Conservation (phyloP, 2,113 vertebrate genomes). For the Corythornis madagascariensis region DNA sequence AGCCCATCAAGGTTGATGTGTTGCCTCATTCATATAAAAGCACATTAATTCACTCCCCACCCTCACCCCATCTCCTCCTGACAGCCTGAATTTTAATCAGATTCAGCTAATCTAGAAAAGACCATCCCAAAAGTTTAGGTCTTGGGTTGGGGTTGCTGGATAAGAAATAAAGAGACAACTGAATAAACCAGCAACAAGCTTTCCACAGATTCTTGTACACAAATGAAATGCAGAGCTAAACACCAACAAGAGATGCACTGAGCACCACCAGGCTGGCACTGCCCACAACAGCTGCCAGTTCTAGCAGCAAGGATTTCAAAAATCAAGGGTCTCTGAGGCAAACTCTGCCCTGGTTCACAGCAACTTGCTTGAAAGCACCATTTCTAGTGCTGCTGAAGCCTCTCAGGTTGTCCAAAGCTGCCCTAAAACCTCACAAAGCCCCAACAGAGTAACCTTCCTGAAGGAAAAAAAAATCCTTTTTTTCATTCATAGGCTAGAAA, state of each 20-base stretch:
- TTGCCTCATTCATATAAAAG: neutral
- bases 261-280: neutral
- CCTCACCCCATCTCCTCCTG: rapidly evolving
- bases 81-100: neutral
- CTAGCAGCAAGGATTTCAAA: neutral
- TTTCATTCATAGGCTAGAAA: neutral
- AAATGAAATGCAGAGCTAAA: neutral
- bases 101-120: neutral
- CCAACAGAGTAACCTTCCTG: neutral
- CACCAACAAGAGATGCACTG: neutral
- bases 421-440: neutral
- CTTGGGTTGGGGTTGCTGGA: neutral
- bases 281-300: neutral
- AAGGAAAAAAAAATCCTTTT: neutral
- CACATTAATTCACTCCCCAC: neutral
- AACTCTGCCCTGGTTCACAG: neutral
- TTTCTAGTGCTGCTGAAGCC: neutral
- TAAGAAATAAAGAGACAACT: neutral
- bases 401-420: neutral
- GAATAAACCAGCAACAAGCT: neutral
- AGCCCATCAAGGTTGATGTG: neutral
- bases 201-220: neutral
- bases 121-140: neutral
- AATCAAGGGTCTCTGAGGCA: neutral
- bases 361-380: neutral